phyloP scores from a whole-genome alignment of 2,113 vertebrate species.

The Lucifuga dentata region DNA sequence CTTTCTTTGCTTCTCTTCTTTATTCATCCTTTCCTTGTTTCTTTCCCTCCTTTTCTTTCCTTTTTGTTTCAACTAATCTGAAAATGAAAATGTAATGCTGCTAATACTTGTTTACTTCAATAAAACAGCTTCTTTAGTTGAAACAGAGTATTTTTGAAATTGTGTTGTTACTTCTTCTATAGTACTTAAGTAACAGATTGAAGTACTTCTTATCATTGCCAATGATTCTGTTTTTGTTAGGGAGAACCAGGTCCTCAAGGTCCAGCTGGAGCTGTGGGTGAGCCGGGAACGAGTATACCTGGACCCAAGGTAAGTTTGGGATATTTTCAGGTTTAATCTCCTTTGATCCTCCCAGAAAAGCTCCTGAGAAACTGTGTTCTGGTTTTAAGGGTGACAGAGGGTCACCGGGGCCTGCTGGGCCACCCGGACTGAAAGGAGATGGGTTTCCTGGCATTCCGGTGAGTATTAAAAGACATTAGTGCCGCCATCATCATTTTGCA shows the following conservation, averaged over 20 bases:
- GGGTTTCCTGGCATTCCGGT: conserved; percentile 85
- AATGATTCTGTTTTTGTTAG: conserved; percentile 62
- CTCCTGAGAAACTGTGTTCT: not conserved
- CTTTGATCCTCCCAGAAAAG: not conserved
- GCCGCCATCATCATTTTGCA: not conserved
- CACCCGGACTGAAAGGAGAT: conserved; percentile 84
- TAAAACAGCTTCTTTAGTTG: too few relatives aligned
- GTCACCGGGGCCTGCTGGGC: conserved; percentile 76
- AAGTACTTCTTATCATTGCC: too few relatives aligned
- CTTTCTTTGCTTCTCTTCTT: too few relatives aligned
- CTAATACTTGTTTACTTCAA: too few relatives aligned
- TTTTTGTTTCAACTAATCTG: too few relatives aligned
- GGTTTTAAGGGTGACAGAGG: conserved; percentile 84
- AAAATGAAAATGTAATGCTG: too few relatives aligned
- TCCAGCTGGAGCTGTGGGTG: conserved; percentile 80
- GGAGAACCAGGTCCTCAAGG: conserved; percentile 86
- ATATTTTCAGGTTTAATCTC: not conserved
- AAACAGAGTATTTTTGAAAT: too few relatives aligned
- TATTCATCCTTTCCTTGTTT: too few relatives aligned
- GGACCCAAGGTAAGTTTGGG: conserved; percentile 85
- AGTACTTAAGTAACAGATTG: too few relatives aligned
- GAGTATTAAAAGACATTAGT: conserved; percentile 56
- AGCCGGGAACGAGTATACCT: conserved; percentile 73
- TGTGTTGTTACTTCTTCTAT: too few relatives aligned
- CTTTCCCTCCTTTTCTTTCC: too few relatives aligned